Base-by-base conservation (phyloP, 2,888 invertebrate genomes). In the Osmoderma eremita region DNA sequence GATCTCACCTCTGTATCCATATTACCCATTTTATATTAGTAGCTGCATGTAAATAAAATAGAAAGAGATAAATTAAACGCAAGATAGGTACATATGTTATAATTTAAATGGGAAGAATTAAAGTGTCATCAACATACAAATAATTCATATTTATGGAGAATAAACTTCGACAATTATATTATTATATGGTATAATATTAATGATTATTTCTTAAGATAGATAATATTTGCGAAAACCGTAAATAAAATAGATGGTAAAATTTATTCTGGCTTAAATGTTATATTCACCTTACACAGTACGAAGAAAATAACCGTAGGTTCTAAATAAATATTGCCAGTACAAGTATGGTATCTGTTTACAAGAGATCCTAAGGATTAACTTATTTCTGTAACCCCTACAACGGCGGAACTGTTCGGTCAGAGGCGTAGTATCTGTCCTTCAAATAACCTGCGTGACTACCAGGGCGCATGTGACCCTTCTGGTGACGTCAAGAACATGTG, bases 401-500 rank as follows among this genome's bases (percentile, higher is more conserved):
- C 48, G 5, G 48, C 20, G 20, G 10, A 41, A 58, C 58, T 61
- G 58, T 30, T 10, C 6, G 8, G 30, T 30, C 30, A 3, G n/a
- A 2, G 12, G 24, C 15, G n/a, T 20, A 17, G 0, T 12, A 53
- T 15, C 24, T 61, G 58, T 45, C 58, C 58, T 61, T 61, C 58
- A 61, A 17, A 45, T 61, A 61, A 61, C 58, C 58, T 61, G n/a
- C 24, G 17, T 15, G 18, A 53, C 38, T 30, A 15, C 30, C 15
- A 48, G 15, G 17, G 58, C 58, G 58, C 58, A 61, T 61, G 58
- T 48, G 58, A 48, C 17, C 1, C 30, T 30, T 5, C 30, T 17
- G 17, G 17, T 61, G 58, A 61, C 58, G 58, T 61, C 58, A 61
- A 15, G 15, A 45, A 48, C 58, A 61, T 45, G 58, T 61, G 58